These are phyloP conservation scores for Bombus soroeensis DNA, from an alignment of 1,140 invertebrate genomes.

Conservation along the genomic window DNA sequence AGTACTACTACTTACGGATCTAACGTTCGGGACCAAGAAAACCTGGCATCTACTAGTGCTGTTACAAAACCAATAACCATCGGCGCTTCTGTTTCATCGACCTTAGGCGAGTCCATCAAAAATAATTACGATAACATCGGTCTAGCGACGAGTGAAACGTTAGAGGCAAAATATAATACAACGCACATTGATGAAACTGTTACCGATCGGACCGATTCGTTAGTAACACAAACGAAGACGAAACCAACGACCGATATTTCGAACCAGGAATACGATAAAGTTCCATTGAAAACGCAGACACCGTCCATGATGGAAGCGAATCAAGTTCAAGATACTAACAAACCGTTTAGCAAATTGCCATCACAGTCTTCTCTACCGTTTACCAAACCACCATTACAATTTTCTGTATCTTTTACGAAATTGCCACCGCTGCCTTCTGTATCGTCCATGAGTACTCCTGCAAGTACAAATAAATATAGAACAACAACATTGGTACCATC, in stretches of 20 bases:
- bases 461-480: not conserved
- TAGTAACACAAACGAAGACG: conserved; percentile 3
- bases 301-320: not conserved
- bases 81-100: not conserved
- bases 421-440: not conserved
- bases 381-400: not conserved
- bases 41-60: not conserved
- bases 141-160: not conserved
- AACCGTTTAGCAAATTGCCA: not conserved
- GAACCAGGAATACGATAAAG: not conserved
- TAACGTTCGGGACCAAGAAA: not conserved
- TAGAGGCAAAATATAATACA: too few relatives aligned
- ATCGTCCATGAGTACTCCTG: not conserved
- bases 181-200: not conserved
- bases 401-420: not conserved
- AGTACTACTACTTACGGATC: not conserved
- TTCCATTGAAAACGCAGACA: not conserved
- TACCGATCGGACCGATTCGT: not conserved
- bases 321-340: not conserved
- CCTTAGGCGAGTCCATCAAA: too few relatives aligned
- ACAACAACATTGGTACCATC: not conserved
- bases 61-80: not conserved
- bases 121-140: not conserved
- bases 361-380: not conserved
- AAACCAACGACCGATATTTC: not conserved